Evolutionary conservation across 1,140 invertebrate genomes (phyloP), one percentile per base, ranked within the genome.

Genomic region (Calephelis nemesis): DNA sequence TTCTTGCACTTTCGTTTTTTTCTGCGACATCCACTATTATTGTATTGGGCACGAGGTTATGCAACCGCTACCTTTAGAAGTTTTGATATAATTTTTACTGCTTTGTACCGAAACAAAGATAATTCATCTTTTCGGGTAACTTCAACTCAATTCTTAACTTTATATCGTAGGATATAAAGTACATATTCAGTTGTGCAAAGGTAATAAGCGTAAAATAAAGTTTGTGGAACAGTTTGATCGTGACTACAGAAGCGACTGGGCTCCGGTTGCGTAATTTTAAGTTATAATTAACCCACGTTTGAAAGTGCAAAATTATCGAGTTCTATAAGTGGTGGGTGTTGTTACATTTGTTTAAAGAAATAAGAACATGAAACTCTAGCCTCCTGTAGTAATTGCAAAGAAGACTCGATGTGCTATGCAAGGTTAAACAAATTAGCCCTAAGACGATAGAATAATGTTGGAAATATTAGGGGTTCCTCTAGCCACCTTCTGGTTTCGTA

Each of bases 21-120:
- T 88, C 75, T 79, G 81, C 81, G 85, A 85, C 88, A 85, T 84
- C 88, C 75, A 83, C 82, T 81, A 90, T 89, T 85, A 90, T 87
- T 83, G 81, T 87, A 91, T 91, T 83, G 84, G 74, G 87, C 73
- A 87, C 88, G 88, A 91, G 88, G 88, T 91, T 89, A 83, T 71
- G 85, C 82, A 91, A 91, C 80, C 76, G 64, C 73, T 76, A 77
- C 82, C 79, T 88, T 84, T 66, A 84, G 80, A 78, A 85, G 83
- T 87, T 89, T 91, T 91, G 87, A 91, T 89, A 91, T 90, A 88
- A 90, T 90, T 90, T 90, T 90, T 84, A 83, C 72, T 82, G 81
- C 82, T 84, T 87, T 84, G 78, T 87, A 75, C 78, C 65, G 64
- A 54, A 45, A 75, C 78, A 74, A 77, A 19, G 49, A 67, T 70